phyloP scores from a whole-genome alignment of 2,797 vertebrate genomes.

The Mormyrops attenuatus region DNA sequence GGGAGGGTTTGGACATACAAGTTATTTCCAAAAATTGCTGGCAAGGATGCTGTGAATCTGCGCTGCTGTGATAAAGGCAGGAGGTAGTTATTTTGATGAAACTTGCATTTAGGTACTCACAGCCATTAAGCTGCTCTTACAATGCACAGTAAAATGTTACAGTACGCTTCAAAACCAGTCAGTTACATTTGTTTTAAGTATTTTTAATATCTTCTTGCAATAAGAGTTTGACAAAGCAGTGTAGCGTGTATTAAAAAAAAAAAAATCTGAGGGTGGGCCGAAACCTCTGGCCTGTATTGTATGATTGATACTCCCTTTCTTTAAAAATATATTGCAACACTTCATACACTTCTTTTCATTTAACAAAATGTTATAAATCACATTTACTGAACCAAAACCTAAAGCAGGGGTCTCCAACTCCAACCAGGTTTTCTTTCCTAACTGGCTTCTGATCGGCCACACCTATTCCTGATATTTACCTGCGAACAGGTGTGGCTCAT shows the following conservation, averaged over 20 bases:
- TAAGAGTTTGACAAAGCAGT: not conserved
- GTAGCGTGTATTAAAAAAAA: not conserved
- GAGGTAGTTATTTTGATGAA: not conserved
- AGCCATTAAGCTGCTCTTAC: not conserved
- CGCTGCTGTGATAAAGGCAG: not conserved
- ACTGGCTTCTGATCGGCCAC: not conserved
- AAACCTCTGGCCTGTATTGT: not conserved
- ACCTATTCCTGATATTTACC: not conserved
- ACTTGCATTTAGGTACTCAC: not conserved
- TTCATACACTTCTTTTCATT: slow-evolving; percentile 15
- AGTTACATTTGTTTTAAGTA: not conserved
- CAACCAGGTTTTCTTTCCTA: not conserved
- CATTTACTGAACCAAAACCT: slow-evolving; percentile 7
- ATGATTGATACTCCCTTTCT: not conserved
- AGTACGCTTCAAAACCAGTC: not conserved
- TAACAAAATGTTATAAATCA: slow-evolving; percentile 21
- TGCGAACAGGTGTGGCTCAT: not conserved
- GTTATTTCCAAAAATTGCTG: not conserved
- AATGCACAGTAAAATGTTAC: not conserved
- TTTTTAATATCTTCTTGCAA: not conserved
- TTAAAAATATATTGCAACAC: not conserved
- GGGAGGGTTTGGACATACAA: not conserved
- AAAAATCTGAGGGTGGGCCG: not conserved
- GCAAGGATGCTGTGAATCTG: not conserved
- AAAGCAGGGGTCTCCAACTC: not conserved